phyloP scores from a whole-genome alignment of 37 sponge, comb jelly and placozoan genomes.

The Oopsacas minuta region DNA sequence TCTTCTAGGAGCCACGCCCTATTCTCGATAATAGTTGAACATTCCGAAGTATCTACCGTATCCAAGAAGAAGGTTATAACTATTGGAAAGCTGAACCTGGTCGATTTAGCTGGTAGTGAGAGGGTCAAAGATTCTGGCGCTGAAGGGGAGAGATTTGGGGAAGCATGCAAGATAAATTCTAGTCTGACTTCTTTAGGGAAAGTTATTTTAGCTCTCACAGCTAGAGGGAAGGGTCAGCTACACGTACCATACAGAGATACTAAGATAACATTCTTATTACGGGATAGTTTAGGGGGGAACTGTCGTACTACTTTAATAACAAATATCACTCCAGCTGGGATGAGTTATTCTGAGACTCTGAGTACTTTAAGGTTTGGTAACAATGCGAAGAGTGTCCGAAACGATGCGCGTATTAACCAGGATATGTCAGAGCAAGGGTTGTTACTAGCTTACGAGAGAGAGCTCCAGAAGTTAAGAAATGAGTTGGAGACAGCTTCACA shows the following conservation, averaged over 20 bases:
- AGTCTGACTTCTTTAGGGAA: conserved; percentile 83
- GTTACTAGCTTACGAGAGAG: conserved; percentile 63
- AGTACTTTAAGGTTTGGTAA: conserved; percentile 74
- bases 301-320: conserved; percentile 81
- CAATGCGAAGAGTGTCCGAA: conserved; percentile 74
- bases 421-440: conserved; percentile 73
- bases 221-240: conserved; percentile 17
- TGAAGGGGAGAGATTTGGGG: conserved; percentile 56
- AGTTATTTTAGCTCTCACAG: conserved; percentile 25
- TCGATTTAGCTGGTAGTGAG: conserved; percentile 94
- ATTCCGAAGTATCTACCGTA: conserved; percentile 27
- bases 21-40: conserved; percentile 80
- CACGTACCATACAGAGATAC: conserved; percentile 92
- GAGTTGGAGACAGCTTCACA: conserved; percentile 18
- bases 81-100: conserved; percentile 89
- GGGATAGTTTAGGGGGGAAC: conserved; percentile 83
- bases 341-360: conserved; percentile 52
- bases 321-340: conserved; percentile 47
- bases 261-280: conserved; percentile 80
- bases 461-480: conserved; percentile 48
- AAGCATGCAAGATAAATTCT: conserved; percentile 83
- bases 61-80: conserved; percentile 38
- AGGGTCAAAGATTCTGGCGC: conserved; percentile 61
- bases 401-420: conserved; percentile 63
- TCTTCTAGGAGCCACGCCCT: conserved; percentile 65